phyloP scores from a whole-genome alignment of 2,888 invertebrate species.

The Saturnia pavonia region DNA sequence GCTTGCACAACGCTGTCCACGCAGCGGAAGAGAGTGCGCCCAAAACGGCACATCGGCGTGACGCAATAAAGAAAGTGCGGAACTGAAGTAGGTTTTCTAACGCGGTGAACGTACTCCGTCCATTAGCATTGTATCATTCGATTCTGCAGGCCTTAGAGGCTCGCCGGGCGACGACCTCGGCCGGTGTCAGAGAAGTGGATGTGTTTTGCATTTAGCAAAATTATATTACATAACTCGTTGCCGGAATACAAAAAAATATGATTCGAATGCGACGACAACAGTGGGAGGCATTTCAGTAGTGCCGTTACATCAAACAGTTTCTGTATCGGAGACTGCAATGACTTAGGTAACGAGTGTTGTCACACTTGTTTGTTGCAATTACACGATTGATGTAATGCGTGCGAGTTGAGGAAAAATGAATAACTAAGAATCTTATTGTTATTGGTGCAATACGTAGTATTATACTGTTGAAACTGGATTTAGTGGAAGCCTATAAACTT shows the following conservation, averaged over 20 bases:
- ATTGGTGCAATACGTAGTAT: background rate
- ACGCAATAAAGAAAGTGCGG: constrained; percentile 81
- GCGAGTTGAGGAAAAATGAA: constrained; percentile 42
- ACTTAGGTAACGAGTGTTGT: constrained; percentile 75
- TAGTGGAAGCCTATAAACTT: background rate
- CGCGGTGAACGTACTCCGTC: constrained; percentile 77
- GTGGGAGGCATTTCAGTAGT: constrained; percentile 43
- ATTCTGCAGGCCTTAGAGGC: constrained; percentile 55
- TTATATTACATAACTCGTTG: constrained; percentile 51
- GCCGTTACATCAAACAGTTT: constrained; percentile 62
- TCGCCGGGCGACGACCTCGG: constrained; percentile 69
- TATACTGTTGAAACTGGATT: constrained; percentile 7
- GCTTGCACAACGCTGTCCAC: constrained; percentile 64
- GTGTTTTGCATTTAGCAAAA: constrained; percentile 49
- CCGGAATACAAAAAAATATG: constrained; percentile 57
- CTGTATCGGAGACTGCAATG: constrained; percentile 59
- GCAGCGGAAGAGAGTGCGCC: constrained; percentile 75
- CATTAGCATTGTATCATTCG: constrained; percentile 74
- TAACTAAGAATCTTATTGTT: constrained; percentile 17
- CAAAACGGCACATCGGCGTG: constrained; percentile 71
- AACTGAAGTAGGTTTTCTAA: constrained; percentile 79
- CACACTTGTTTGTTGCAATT: constrained; percentile 72
- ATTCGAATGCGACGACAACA: constrained; percentile 42
- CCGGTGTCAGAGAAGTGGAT: constrained; percentile 58
- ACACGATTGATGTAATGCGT: constrained; percentile 61